These are phyloP conservation scores for Serinus canaria DNA, from an alignment of 2,113 vertebrate species.

Conservation along the genomic window DNA sequence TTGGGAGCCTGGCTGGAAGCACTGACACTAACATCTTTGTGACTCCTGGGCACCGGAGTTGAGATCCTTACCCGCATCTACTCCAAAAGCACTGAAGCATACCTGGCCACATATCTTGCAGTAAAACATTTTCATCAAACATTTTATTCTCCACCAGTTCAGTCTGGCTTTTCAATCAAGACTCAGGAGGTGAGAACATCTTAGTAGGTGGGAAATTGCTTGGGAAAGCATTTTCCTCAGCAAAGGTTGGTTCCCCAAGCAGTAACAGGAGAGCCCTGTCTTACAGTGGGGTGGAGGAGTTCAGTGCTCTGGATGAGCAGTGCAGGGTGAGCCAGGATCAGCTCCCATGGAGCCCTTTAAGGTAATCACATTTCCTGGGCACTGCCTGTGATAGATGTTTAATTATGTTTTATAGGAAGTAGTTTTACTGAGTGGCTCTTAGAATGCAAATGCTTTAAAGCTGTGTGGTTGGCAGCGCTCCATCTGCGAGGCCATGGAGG, in stretches of 20 bases:
- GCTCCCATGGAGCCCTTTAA: neutral
- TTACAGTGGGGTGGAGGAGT: neutral
- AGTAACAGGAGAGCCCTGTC: neutral
- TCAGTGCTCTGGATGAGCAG: neutral
- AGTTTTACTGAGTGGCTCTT: neutral
- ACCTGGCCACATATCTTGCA: neutral
- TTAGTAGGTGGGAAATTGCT: neutral
- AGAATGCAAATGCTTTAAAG: neutral
- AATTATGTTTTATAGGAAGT: neutral
- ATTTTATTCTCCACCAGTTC: neutral
- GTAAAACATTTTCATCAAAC: neutral
- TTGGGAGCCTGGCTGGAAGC: neutral
- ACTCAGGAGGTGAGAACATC: neutral
- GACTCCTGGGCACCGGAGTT: neutral
- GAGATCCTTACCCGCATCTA: neutral
- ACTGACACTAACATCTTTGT: neutral
- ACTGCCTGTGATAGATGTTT: neutral
- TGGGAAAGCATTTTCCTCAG: neutral
- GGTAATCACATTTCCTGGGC: neutral
- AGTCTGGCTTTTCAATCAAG: neutral
- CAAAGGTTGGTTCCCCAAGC: neutral
- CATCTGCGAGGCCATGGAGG: accelerated
- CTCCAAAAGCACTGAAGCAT: neutral
- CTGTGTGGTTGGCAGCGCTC: neutral
- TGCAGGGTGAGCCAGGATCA: neutral